Evolutionary conservation across 2,113 vertebrate genomes (phyloP), one percentile per base, ranked within the genome.

Genomic region (Prunella fulvescens): DNA sequence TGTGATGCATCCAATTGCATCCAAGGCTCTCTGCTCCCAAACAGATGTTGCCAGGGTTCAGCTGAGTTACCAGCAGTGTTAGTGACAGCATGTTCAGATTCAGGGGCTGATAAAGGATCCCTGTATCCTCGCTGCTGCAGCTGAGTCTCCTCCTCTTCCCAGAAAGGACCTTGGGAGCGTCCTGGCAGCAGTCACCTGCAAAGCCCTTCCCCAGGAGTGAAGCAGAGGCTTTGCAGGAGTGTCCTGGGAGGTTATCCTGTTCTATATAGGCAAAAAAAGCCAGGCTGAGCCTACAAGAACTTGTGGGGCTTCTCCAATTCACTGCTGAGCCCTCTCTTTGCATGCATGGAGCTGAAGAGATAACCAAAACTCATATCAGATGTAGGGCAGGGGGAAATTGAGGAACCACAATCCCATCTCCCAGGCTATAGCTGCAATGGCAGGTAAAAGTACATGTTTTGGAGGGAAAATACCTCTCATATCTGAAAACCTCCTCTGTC

Each of bases 1-100:
- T 0, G 1, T 45, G 86, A 56, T 89, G 70, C 1, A 0, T 89
- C 78, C 76, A 81, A 78, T 80, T 78, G 92, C 72, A 93, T 90
- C 95, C 15, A 3, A 14, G 3, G 73, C 4, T 2, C 40, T 81
- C 19, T 35, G 92, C 90, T 93, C 88, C 48, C 93, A 76, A 57
- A 18, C 88, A 91, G 86, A 70, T 89, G 80, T 65, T 91, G 86
- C 61, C 90, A 80, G 92, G 87, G 69, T 76, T 76, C 67, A 56
- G 12, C 42, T 42, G 88, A 50, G 61, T 35, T 11, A 11, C 88
- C 86, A 85, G 78, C 80, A 90, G 58, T 8, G 4, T 66, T 73
- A 70, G 84, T 10, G 8, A 67, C 70, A 94, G 70, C 65, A 1
- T 69, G 56, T 44, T 86, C 76, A 85, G 79, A 93, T 91, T 47